Base-by-base conservation (phyloP, 2,888 invertebrate species). In the Vesta saturnalis region DNA sequence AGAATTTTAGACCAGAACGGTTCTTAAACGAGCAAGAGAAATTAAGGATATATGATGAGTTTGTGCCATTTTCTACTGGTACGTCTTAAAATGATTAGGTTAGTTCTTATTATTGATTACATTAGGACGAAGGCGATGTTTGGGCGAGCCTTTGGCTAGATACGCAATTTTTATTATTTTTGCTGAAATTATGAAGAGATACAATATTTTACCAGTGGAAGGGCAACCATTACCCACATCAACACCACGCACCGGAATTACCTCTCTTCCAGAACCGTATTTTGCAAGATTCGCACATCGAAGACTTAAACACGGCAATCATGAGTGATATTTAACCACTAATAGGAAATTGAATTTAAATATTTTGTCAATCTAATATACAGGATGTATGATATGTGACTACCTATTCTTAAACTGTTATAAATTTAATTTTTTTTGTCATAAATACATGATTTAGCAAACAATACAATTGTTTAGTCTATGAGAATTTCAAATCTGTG, bases 71-170 rank as follows among this genome's bases (percentile, higher is more conserved):
- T 18, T 55, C 10, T 22, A 5, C n/a, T n/a, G n/a, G n/a, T n/a
- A n/a, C n/a, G n/a, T n/a, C n/a, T n/a, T n/a, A n/a, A 18, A 46
- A 14, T 14, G 46, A 10, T 52, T 52, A n/a, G 10, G 5, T 18
- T 4, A n/a, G 15, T 18, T 8, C 4, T 35, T 35, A 8, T 35
- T 8, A 43, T 15, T 46, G 49, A 18, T 5, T 21, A 16, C 82
- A 79, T 75, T 84, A 87, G 91, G 91, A 1, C 86, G 85, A 74
- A 84, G 91, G 75, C 86, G 90, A 67, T 92, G 91, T 75, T 83
- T 90, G 0, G 91, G 90, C 0, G 90, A 91, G 79, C 82, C 86
- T 0, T 78, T 92, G 70, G 91, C 91, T 0, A 86, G 85, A 64
- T 85, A 86, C 0, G 88, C 89, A 70, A 78, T 90, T 6, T 91